Conservation (phyloP, 2,888 invertebrate genomes). For the Phyto melanocephala region DNA sequence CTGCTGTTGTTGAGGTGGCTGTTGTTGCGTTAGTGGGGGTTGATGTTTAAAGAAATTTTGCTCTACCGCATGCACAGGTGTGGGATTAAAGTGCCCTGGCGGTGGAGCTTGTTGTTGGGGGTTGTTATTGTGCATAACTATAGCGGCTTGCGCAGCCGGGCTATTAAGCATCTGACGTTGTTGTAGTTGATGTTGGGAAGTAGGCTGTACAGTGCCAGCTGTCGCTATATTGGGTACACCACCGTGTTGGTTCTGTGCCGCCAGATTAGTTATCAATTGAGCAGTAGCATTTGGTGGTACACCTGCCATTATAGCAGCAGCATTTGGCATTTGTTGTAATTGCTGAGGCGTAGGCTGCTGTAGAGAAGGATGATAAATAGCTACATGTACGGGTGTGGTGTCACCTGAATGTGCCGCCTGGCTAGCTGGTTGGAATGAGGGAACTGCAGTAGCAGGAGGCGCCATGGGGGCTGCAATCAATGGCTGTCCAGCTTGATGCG, state of each 20-base stretch:
- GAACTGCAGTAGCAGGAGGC: constrained; percentile 61
- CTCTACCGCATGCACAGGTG: constrained; percentile 83
- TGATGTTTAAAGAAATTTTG: constrained; percentile 84
- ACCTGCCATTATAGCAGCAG: constrained; percentile 80
- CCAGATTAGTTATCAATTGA: constrained; percentile 53
- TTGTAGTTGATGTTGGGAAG: constrained; percentile 69
- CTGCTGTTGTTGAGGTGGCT: constrained; percentile 82
- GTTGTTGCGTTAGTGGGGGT: constrained; percentile 82
- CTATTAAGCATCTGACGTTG: constrained; percentile 70
- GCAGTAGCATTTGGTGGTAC: constrained; percentile 70
- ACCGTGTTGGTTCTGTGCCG: constrained; percentile 38
- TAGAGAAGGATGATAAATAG: constrained; percentile 64
- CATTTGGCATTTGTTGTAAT: constrained; percentile 77
- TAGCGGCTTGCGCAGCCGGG: constrained; percentile 66
- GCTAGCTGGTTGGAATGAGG: constrained; percentile 52
- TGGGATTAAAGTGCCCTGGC: constrained; percentile 79
- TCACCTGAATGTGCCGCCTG: constrained; percentile 65
- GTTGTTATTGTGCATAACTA: constrained; percentile 57
- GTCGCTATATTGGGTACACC: constrained; percentile 66
- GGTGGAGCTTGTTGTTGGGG: constrained; percentile 64
- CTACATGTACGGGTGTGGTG: constrained; percentile 74
- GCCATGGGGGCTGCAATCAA: constrained; percentile 56
- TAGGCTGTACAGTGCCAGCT: constrained; percentile 49
- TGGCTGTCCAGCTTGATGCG: constrained; percentile 30
- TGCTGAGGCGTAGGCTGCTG: constrained; percentile 78